Percentiles rank a stretch among this genome's conserved stretches.
Conservation (phyloP, 2,888 invertebrate species). For the Ischnura elegans region DNA sequence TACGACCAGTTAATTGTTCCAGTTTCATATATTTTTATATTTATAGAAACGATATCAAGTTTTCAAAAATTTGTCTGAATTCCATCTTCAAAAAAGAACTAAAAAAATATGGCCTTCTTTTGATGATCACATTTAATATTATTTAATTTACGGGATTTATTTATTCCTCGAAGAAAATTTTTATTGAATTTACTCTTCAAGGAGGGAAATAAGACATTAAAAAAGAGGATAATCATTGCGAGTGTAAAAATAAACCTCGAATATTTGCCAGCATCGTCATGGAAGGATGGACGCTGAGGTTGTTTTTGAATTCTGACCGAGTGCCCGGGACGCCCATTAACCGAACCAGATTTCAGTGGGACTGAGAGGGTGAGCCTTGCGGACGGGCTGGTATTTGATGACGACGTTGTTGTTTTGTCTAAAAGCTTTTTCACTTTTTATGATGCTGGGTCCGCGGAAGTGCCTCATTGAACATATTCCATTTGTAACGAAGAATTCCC, state of each 20-base stretch:
- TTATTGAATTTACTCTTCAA: no score
- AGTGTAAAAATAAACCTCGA: background rate
- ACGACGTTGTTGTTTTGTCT: background rate
- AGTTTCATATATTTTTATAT: no score
- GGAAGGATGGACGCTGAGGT: conserved; percentile 35
- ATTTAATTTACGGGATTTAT: no score
- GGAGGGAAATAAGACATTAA: no score
- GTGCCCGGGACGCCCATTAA: conserved; percentile 14
- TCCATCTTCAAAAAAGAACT: no score
- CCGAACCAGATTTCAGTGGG: conserved; percentile 26
- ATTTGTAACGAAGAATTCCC: background rate
- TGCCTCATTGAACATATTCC: background rate
- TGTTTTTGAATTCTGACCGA: background rate
- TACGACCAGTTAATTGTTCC: no score
- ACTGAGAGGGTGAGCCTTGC: background rate
- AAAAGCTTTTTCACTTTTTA: background rate
- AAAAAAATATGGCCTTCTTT: no score
- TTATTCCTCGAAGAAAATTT: no score
- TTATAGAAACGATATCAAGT: no score
- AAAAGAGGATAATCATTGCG: no score
- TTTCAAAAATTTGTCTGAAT: no score
- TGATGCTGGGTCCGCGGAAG: background rate
- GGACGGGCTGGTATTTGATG: background rate
- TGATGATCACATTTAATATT: no score
- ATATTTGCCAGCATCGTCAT: background rate